Percentiles rank a stretch among this genome's conserved stretches.
These are phyloP conservation scores for Morpho helenor DNA, from an alignment of 2,888 invertebrate genomes.

Conservation along the genomic window DNA sequence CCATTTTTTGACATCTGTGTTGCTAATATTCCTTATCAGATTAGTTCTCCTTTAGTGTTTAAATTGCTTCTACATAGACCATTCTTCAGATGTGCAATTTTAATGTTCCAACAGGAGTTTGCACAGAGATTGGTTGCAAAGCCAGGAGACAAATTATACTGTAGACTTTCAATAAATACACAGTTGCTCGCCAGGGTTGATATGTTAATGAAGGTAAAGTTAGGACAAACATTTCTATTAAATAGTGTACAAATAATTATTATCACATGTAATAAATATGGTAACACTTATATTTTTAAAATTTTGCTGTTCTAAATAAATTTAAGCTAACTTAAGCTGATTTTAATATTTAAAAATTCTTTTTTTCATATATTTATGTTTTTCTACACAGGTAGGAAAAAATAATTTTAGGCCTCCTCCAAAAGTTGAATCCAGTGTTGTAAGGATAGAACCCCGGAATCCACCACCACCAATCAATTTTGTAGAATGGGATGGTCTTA, in stretches of 20 bases:
- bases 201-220: slow-evolving; percentile 93
- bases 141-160: slow-evolving; percentile 98
- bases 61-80: slow-evolving; percentile 93
- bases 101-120: slow-evolving; percentile 99
- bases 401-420: slow-evolving; percentile 99
- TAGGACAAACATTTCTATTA: background rate
- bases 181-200: slow-evolving; percentile 97
- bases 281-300: too few species aligned
- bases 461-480: slow-evolving; percentile 98
- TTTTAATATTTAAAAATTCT: too few species aligned
- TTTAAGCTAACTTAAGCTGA: too few species aligned
- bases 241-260: too few species aligned
- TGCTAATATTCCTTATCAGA: slow-evolving; percentile 99
- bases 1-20: slow-evolving; percentile 99
- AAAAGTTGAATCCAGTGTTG: slow-evolving; percentile 99
- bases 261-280: too few species aligned
- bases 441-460: slow-evolving; percentile 97
- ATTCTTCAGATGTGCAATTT: slow-evolving; percentile 94
- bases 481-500: slow-evolving; percentile 98
- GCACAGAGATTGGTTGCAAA: slow-evolving; percentile 97
- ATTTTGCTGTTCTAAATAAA: too few species aligned
- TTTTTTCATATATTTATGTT: background rate
- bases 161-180: slow-evolving; percentile 96
- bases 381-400: slow-evolving; percentile 87
- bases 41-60: slow-evolving; percentile 97